Evolutionary conservation across 2,113 vertebrate genomes (phyloP).

Genomic region (Merops nubicus): DNA sequence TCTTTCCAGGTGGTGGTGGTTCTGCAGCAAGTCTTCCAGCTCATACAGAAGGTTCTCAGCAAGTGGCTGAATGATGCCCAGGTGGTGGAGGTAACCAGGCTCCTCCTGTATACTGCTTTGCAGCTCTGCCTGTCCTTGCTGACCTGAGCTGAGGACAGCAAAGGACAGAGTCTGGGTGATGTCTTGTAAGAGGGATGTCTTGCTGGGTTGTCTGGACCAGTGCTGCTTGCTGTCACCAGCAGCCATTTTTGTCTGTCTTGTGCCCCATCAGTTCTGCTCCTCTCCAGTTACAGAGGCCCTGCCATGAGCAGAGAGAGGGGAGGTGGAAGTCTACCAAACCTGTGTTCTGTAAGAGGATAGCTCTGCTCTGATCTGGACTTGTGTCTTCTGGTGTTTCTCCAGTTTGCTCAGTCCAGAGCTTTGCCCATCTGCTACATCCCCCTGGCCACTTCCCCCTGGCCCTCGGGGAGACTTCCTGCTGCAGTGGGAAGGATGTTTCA

Average conservation of each 20-base stretch:
- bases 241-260: not conserved
- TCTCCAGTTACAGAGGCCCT: not conserved
- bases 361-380: not conserved
- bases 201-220: not conserved
- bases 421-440: accelerated
- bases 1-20: constrained; percentile 92
- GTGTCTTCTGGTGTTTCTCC: not conserved
- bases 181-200: not conserved
- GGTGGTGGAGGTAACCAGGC: constrained; percentile 90
- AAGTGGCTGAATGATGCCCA: constrained; percentile 98
- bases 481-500: not conserved
- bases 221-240: not conserved
- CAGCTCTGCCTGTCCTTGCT: not conserved
- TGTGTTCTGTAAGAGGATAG: not conserved
- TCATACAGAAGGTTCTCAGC: constrained; percentile 97
- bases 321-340: not conserved
- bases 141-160: not conserved
- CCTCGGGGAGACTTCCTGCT: not conserved
- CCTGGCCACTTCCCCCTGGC: not conserved
- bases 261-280: not conserved
- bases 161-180: not conserved
- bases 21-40: constrained; percentile 97
- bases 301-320: not conserved
- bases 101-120: not conserved
- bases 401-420: not conserved